A percentile compares a stretch with the other conserved stretches of the same genome.
Conservation (phyloP, 1,140 invertebrate genomes). For the Ladona fulva region DNA sequence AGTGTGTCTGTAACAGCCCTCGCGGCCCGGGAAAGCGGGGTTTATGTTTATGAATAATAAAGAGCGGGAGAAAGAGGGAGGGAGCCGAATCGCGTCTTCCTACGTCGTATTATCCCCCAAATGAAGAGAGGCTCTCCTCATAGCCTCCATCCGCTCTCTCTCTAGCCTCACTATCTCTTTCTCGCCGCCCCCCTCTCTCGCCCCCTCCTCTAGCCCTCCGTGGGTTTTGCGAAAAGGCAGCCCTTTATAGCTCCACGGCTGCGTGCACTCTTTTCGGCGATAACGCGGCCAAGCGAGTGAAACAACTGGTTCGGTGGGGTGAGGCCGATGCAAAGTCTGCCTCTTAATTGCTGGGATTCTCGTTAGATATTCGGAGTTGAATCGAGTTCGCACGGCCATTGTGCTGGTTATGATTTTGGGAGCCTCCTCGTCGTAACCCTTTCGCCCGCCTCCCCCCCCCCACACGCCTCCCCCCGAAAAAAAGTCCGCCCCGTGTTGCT, state of each 20-base stretch:
- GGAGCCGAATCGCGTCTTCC: neutral
- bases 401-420: neutral
- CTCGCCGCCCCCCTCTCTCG: neutral
- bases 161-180: neutral
- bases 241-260: neutral
- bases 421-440: neutral
- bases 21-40: neutral
- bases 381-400: neutral
- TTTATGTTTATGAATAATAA: slow-evolving; percentile 5
- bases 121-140: slow-evolving; percentile 36
- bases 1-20: neutral
- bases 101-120: neutral
- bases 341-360: slow-evolving; percentile 5
- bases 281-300: neutral
- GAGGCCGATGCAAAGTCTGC: neutral
- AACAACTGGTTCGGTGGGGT: neutral
- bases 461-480: no score
- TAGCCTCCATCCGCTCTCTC: slow-evolving; percentile 42
- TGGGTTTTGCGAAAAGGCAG: slow-evolving; percentile 1
- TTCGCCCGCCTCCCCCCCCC: no score
- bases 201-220: neutral
- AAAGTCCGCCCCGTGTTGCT: no score
- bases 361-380: slow-evolving; percentile 9
- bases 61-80: neutral
- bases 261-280: slow-evolving; percentile 1